Evolutionary conservation across 1,140 invertebrate species (phyloP).

Genomic region (Bilobella aurantiaca): DNA sequence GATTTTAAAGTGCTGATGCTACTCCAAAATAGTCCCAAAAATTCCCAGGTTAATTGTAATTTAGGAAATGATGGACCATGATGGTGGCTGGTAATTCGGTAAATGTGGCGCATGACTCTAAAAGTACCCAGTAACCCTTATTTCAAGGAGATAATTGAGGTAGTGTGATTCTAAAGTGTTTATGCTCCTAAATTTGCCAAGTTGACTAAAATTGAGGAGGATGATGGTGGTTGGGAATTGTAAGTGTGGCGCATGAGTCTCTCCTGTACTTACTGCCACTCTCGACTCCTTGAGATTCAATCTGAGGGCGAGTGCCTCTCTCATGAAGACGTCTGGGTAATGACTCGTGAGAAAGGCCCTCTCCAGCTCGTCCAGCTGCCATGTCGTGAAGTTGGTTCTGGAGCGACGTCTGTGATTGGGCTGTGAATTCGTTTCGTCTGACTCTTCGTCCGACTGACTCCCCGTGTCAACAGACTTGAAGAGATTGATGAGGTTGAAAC

Average conservation of each 20-base stretch:
- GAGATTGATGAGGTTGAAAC: conserved; percentile 5
- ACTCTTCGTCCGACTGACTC: background rate
- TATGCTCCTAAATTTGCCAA: too few relatives aligned
- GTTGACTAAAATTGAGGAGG: background rate
- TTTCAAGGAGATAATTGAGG: too few relatives aligned
- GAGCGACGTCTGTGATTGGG: conserved; percentile 58
- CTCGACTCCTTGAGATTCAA: conserved; percentile 94
- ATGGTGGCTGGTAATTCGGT: too few relatives aligned
- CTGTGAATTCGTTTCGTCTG: background rate
- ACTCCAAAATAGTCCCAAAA: too few relatives aligned
- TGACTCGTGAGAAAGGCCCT: conserved; percentile 90
- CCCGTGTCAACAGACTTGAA: background rate
- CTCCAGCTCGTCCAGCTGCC: conserved; percentile 97
- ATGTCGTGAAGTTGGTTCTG: conserved; percentile 95
- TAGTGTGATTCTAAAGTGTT: too few relatives aligned
- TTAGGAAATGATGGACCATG: too few relatives aligned
- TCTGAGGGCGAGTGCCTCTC: conserved; percentile 86
- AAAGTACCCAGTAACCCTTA: too few relatives aligned
- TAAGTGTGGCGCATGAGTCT: background rate
- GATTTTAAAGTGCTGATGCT: too few relatives aligned
- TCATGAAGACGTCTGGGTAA: conserved; percentile 71
- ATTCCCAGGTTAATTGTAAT: too few relatives aligned
- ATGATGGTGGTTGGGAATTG: background rate
- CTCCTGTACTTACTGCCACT: conserved; percentile 74
- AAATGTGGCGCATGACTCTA: too few relatives aligned